These are phyloP conservation scores for Strongylocentrotus purpuratus DNA, from an alignment of 35 echinoderm and acorn worm species.

Conservation along the genomic window DNA sequence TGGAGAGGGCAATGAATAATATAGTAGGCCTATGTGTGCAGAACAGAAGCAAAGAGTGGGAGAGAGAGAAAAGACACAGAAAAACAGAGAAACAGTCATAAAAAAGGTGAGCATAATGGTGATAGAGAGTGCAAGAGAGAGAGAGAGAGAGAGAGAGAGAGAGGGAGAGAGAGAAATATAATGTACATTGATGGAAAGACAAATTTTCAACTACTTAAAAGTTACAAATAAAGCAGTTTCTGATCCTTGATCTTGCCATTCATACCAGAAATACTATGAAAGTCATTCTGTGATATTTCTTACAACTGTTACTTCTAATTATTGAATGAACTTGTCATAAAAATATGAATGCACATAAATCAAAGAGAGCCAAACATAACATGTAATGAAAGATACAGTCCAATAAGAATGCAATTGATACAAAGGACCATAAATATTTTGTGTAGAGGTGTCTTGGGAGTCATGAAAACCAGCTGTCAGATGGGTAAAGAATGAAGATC, in stretches of 20 bases:
- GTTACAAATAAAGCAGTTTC: too few relatives aligned
- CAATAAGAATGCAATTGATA: not conserved
- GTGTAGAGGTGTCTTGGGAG: not conserved
- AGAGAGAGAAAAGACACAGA: too few relatives aligned
- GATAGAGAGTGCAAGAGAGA: too few relatives aligned
- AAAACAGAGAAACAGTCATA: not conserved
- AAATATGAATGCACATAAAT: not conserved
- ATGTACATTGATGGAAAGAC: too few relatives aligned
- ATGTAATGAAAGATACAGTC: not conserved
- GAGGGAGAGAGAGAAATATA: not conserved
- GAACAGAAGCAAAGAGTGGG: too few relatives aligned
- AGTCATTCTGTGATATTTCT: too few relatives aligned
- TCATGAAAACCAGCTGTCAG: not conserved
- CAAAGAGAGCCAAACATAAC: not conserved
- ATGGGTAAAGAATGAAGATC: not conserved
- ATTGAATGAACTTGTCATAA: not conserved
- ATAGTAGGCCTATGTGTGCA: too few relatives aligned
- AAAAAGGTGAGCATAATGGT: not conserved
- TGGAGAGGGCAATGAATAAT: too few relatives aligned
- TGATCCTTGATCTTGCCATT: too few relatives aligned
- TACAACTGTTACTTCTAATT: too few relatives aligned
- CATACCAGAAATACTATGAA: too few relatives aligned
- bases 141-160: not conserved
- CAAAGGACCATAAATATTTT: not conserved
- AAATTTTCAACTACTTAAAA: too few relatives aligned